Base-by-base conservation (phyloP, 2,113 vertebrate species). In the Holacanthus passer region DNA sequence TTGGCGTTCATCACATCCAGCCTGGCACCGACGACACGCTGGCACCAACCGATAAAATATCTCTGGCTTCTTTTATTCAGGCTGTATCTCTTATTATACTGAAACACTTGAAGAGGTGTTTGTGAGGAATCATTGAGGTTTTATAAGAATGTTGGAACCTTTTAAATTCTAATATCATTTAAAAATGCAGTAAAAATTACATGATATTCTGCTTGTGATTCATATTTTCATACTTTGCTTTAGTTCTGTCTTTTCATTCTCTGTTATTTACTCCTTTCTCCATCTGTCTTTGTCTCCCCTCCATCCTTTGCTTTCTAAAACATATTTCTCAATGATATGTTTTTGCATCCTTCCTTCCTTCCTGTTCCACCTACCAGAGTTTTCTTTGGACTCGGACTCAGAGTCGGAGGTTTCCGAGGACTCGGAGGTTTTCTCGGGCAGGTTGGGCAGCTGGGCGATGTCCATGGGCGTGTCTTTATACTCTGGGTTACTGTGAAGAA, bases 391-490 rank as follows among this genome's bases (percentile, higher is more conserved):
- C 88, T 99, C 98, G 0, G 97, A 99, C 84, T 99, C 98, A 0
- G 98, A 99, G 93, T 99, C 98, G 0, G 98, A 99, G 4, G 97
- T 97, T 93, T 99, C 98, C 0, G 97, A 98, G 76, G 98, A 99
- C 94, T 99, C 98, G 0, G 97, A 98, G 14, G 97, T 96, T 92
- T 99, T 99, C 94, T 99, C 97, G 0, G 98, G 98, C 86, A 98
- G 95, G 72, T 97, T 97, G 29, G 97, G 98, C 83, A 99, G 96
- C 93, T 99, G 98, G 69, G 96, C 96, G 60, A 99, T 97, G 92
- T 99, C 98, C 94, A 99, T 98, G 35, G 97, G 98, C 3, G 96
- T 97, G 94, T 99, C 98, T 92, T 99, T 99, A 93, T 97, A 99
- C 89, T 99, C 98, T 0, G 90, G 96, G 77, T 97, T 97, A 90